Percentiles rank a stretch among this genome's conserved stretches.
These are phyloP conservation scores for Lepilemur septentrionalis DNA, from an alignment of 2,797 vertebrate genomes.

Conservation along the genomic window DNA sequence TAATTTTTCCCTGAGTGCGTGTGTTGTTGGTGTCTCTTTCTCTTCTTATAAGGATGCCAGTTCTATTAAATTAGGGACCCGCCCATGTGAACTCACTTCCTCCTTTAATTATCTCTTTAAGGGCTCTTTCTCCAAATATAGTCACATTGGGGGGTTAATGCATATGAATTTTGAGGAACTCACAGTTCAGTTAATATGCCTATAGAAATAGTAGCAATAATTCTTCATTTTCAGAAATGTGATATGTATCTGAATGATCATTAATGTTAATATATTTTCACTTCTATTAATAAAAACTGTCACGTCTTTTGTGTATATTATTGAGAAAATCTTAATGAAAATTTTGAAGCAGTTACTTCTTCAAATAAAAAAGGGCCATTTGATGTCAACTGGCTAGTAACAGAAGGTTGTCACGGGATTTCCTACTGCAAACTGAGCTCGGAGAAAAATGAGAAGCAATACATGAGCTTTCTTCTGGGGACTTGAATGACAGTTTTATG, in stretches of 20 bases:
- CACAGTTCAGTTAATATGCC: not conserved
- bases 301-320: not conserved
- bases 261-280: not conserved
- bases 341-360: not conserved
- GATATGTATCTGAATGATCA: not conserved
- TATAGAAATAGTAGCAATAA: not conserved
- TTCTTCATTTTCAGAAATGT: not conserved
- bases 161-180: not conserved
- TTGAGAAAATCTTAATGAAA: not conserved
- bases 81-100: not conserved
- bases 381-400: not conserved
- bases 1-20: not conserved
- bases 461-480: not conserved
- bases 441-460: not conserved
- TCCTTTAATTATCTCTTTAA: not conserved
- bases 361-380: not conserved
- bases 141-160: not conserved
- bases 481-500: conserved; percentile 40
- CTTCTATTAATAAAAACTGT: not conserved
- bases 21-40: not conserved
- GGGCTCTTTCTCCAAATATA: not conserved
- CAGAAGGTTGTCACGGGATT: not conserved
- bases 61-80: not conserved
- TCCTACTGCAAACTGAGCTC: not conserved
- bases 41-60: not conserved